phyloP scores from a whole-genome alignment of 1,140 invertebrate genomes.

The Oncopodura yosiiana region DNA sequence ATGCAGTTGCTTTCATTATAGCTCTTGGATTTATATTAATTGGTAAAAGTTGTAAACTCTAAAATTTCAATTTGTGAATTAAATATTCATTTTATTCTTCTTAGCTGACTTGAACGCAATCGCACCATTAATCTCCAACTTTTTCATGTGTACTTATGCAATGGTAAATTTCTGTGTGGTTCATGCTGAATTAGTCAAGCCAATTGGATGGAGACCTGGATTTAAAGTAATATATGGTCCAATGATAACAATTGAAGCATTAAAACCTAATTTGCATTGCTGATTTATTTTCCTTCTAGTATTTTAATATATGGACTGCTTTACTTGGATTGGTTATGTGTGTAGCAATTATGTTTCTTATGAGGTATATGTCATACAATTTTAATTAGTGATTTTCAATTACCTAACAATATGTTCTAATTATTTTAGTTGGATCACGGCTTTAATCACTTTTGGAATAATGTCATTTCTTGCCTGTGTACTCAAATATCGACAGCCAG shows the following conservation, averaged over 20 bases:
- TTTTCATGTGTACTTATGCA: constrained; percentile 92
- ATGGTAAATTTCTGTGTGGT: constrained; percentile 96
- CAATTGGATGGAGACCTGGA: constrained; percentile 76
- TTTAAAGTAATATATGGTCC: constrained; percentile 57
- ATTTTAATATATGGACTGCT: constrained; percentile 92
- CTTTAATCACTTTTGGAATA: no score
- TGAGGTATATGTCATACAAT: no score
- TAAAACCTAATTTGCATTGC: no score
- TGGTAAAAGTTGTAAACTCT: constrained; percentile 48
- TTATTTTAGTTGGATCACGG: no score
- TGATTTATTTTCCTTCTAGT: constrained; percentile 56
- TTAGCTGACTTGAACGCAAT: constrained; percentile 78
- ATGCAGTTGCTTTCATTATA: constrained; percentile 81
- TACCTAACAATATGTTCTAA: no score
- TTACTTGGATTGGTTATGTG: constrained; percentile 75
- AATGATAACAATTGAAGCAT: no score
- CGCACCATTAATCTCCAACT: constrained; percentile 92
- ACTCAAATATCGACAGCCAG: no score
- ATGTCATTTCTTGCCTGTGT: no score
- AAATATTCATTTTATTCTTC: constrained; percentile 40
- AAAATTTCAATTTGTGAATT: not conserved
- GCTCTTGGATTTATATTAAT: constrained; percentile 75
- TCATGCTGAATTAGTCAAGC: constrained; percentile 78
- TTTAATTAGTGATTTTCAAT: no score
- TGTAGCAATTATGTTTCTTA: constrained; percentile 88